Conservation (phyloP, 2,888 invertebrate species). For the Autographa pulchrina region DNA sequence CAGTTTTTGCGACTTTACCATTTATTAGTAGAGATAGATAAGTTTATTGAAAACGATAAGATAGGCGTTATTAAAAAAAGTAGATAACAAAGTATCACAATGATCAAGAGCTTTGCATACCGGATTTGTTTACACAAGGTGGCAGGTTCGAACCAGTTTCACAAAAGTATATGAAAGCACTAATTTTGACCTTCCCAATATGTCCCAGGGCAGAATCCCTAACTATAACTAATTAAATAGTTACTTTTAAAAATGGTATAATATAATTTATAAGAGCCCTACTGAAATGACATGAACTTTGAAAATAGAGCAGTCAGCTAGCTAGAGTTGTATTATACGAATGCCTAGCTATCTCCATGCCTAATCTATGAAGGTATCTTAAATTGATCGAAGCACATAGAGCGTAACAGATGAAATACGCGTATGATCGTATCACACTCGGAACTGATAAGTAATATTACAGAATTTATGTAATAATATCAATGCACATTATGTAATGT, state of each 20-base stretch:
- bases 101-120: not conserved
- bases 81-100: not conserved
- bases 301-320: not conserved
- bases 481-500: too few relatives aligned
- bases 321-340: not conserved
- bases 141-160: not conserved
- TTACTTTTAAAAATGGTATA: too few relatives aligned
- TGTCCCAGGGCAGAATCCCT: too few relatives aligned
- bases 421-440: not conserved
- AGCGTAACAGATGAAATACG: not conserved
- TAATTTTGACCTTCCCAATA: too few relatives aligned
- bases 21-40: slow-evolving; percentile 1
- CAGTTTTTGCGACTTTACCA: not conserved
- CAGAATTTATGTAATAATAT: not conserved
- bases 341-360: not conserved
- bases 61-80: not conserved
- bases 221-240: too few relatives aligned
- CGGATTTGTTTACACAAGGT: not conserved
- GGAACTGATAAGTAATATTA: not conserved
- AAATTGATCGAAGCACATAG: not conserved
- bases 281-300: too few relatives aligned
- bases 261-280: too few relatives aligned
- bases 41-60: not conserved
- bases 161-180: too few relatives aligned
- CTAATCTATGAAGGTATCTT: not conserved